Conservation (phyloP, 2,113 vertebrate genomes). For the Phaetusa simplex region DNA sequence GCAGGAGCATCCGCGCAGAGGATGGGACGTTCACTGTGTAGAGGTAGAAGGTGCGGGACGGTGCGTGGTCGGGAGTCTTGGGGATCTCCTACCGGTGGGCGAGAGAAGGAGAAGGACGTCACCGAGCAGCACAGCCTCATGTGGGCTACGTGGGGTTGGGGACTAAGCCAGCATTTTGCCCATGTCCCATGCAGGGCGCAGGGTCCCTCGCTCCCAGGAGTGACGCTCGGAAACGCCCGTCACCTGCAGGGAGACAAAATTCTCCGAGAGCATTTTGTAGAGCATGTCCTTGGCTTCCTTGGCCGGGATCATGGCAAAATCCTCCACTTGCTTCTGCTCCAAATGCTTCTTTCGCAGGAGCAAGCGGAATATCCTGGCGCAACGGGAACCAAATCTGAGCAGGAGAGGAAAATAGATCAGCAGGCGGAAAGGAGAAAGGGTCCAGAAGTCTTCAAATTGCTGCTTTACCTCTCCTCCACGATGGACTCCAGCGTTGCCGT, state of each 20-base stretch:
- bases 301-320: constrained; percentile 97
- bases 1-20: constrained; percentile 85
- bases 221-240: background rate
- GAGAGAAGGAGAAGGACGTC: background rate
- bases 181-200: rapidly evolving
- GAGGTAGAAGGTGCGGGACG: constrained; percentile 93
- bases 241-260: constrained; percentile 80
- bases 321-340: constrained; percentile 98
- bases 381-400: constrained; percentile 89
- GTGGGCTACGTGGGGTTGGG: rapidly evolving
- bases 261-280: constrained; percentile 91
- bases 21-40: constrained; percentile 86
- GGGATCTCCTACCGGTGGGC: constrained; percentile 85
- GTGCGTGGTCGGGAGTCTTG: constrained; percentile 92
- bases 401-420: rapidly evolving
- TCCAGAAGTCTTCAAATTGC: rapidly evolving
- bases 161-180: too few relatives aligned
- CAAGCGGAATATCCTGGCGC: constrained; percentile 89
- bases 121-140: rapidly evolving
- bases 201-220: background rate
- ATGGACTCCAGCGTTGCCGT: constrained; percentile 89
- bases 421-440: rapidly evolving
- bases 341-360: constrained; percentile 88
- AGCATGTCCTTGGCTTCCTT: constrained; percentile 99
- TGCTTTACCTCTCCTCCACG: constrained; percentile 88